Percentiles rank a stretch among this genome's conserved stretches.
Evolutionary conservation across 2,797 vertebrate genomes (phyloP).

Genomic region (Nothura maculosa): DNA sequence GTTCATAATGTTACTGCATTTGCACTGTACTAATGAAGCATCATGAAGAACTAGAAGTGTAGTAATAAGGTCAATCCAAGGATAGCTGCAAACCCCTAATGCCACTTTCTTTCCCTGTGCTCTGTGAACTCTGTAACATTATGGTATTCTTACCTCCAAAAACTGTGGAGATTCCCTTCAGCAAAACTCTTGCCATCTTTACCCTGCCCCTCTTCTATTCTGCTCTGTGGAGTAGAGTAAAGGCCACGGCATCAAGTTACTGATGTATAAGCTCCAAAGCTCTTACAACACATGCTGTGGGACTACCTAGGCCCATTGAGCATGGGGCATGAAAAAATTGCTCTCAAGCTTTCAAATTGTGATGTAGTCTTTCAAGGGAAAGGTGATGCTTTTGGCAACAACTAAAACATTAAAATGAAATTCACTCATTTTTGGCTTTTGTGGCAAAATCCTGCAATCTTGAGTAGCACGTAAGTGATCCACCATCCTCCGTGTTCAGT

Average conservation of each 20-base stretch:
- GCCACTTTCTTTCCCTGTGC: background rate
- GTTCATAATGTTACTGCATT: background rate
- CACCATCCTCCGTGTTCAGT: background rate
- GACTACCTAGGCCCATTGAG: background rate
- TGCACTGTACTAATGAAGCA: background rate
- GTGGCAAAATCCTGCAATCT: background rate
- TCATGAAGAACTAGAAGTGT: background rate
- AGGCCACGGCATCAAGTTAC: background rate
- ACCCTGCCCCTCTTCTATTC: background rate
- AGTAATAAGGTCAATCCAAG: background rate
- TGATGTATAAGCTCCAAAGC: background rate
- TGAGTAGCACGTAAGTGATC: background rate
- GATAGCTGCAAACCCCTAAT: background rate
- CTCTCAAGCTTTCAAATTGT: background rate
- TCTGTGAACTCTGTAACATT: background rate
- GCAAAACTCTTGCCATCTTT: background rate
- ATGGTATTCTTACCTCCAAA: background rate
- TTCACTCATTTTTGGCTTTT: background rate
- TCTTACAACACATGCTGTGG: background rate
- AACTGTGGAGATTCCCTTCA: background rate
- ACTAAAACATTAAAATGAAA: background rate
- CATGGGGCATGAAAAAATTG: background rate
- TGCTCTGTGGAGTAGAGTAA: background rate
- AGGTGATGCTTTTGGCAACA: rapidly evolving
- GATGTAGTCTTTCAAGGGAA: background rate